Conservation (phyloP, 2,797 vertebrate species). For the Ispidina lecontei region DNA sequence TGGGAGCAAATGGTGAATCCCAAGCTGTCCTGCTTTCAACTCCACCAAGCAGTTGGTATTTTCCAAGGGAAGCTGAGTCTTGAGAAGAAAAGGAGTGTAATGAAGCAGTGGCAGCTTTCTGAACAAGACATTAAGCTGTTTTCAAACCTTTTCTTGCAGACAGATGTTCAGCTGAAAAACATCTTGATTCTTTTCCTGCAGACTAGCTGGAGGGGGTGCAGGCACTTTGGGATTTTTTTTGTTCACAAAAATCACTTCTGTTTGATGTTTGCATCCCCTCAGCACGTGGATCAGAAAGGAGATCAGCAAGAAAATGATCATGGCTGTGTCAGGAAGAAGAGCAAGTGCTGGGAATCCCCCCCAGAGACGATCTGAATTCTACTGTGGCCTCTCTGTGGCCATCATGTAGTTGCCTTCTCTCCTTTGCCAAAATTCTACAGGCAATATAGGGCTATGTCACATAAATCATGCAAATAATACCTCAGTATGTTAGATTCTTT, state of each 20-base stretch:
- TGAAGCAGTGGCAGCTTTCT: neutral
- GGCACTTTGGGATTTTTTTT: constrained; percentile 11
- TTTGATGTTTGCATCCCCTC: constrained; percentile 3
- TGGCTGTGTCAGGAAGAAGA: constrained; percentile 26
- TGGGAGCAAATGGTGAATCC: neutral
- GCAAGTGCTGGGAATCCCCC: constrained; percentile 12
- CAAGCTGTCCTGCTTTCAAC: neutral
- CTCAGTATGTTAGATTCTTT: neutral
- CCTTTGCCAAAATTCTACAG: neutral
- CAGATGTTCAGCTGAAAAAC: constrained; percentile 44
- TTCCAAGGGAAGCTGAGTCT: constrained; percentile 32
- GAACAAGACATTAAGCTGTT: neutral
- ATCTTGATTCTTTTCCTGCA: constrained; percentile 26
- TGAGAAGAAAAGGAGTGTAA: constrained; percentile 23
- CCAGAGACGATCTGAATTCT: constrained; percentile 6
- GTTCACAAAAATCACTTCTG: constrained; percentile 30
- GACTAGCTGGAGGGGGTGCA: neutral
- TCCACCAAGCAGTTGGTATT: neutral
- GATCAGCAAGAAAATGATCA: constrained; percentile 45
- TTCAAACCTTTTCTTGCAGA: constrained; percentile 9
- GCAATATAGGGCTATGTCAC: neutral
- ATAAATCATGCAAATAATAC: neutral
- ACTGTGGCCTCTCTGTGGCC: neutral
- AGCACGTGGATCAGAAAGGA: constrained; percentile 32
- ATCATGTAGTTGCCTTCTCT: neutral